Base-by-base conservation (phyloP, 1,140 invertebrate genomes). In the Drosophila malerkotliana region DNA sequence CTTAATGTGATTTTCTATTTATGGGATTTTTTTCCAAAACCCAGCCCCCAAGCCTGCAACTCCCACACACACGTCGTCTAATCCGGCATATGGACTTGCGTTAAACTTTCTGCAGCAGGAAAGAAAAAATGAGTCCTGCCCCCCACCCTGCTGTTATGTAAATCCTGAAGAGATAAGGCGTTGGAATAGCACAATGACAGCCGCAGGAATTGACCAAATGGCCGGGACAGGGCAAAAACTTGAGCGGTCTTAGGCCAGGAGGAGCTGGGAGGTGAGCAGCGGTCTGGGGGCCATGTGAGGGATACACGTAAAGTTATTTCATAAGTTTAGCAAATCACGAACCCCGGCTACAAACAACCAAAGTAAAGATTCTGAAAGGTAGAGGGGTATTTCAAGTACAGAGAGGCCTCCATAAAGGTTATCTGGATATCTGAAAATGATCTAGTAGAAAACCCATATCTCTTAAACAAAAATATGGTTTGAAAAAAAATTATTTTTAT, bases 321-420 rank as follows among this genome's bases (percentile, higher is more conserved):
- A 88, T 88, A 88, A 88, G 83, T 88, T 88, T 88, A 89, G 83
- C 83, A 88, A 88, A 88, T 88, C 83, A 89, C 84, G 84, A 87
- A 87, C 79, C 83, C 79, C 60, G 63, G 81, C 83, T 71, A 87
- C 82, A 88, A 87, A 87, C 75, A 88, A 87, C 63, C 60, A 14
- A 24, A 49, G 34, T 26, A 47, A 21, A 41, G 51, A 39, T 44
- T 34, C 32, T 15, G 9, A 26, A 67, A 64, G 60, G 63, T 64
- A 34, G 4, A 49, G 4, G 24, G 30, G 8, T 30, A 15, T 32
- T 32, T 2, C 32, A 44, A 15, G 10, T 53, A 53, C 21, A 67
- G 63, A 21, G 2, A 4, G 1, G 3, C 4, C n/a, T 66, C 34
- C 3, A 1, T 30, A 41, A 2, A 1, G 2, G 6, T 1, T 28